phyloP scores from a whole-genome alignment of 2,797 vertebrate species.

The Tragopan temminckii region DNA sequence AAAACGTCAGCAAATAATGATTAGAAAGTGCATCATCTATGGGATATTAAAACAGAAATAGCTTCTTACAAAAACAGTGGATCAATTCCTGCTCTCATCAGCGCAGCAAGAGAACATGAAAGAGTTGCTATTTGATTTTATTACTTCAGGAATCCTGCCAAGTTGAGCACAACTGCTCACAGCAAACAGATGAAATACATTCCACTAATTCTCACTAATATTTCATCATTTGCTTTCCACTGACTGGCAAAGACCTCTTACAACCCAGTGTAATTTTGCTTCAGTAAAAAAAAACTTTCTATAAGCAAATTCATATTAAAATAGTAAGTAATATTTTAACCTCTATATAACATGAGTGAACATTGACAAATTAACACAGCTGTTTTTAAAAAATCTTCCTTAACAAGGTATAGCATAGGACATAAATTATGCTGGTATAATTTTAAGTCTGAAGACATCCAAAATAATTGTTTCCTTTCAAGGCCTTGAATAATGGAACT shows the following conservation, averaged over 20 bases:
- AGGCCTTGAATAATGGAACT: not conserved
- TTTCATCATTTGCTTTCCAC: conserved; percentile 7
- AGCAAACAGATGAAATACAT: conserved; percentile 25
- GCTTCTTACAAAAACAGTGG: conserved; percentile 30
- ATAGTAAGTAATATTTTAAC: not conserved
- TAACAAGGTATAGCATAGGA: not conserved
- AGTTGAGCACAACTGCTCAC: conserved; percentile 27
- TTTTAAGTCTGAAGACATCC: not conserved
- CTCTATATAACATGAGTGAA: not conserved
- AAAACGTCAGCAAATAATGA: not conserved
- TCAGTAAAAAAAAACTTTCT: not conserved
- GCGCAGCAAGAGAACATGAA: conserved; percentile 36
- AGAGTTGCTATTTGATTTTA: conserved; percentile 49
- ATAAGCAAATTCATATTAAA: not conserved
- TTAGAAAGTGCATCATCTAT: not conserved
- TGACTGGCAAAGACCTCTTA: not conserved
- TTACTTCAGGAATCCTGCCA: conserved; percentile 44
- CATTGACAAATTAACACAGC: not conserved
- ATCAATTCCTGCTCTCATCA: conserved; percentile 50
- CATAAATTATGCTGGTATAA: not conserved
- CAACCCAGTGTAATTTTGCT: not conserved
- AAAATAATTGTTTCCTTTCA: not conserved
- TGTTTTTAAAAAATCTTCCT: not conserved
- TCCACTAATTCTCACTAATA: not conserved
- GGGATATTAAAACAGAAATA: conserved; percentile 25